These are phyloP conservation scores for Torymus texanus DNA, from an alignment of 2,888 invertebrate genomes.

Conservation along the genomic window DNA sequence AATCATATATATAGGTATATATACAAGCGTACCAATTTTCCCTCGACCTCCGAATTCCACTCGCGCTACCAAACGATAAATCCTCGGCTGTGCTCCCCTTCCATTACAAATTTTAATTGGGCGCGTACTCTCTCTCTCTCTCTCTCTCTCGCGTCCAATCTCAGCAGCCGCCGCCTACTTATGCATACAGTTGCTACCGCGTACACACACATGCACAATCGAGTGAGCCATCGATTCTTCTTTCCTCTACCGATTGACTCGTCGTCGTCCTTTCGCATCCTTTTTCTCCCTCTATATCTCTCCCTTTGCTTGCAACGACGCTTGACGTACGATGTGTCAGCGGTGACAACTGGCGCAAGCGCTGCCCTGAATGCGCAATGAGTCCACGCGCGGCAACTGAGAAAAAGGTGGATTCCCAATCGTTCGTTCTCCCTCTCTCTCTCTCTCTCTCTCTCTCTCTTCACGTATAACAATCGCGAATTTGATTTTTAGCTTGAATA, in stretches of 20 bases:
- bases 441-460: conserved; percentile 41
- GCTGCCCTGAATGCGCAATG: conserved; percentile 74
- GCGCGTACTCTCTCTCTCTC: background rate
- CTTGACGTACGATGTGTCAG: conserved; percentile 75
- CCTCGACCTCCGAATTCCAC: too few relatives aligned
- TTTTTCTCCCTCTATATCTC: conserved; percentile 67
- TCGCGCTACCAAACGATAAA: too few relatives aligned
- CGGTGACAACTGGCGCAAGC: conserved; percentile 75
- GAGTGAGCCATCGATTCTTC: conserved; percentile 60
- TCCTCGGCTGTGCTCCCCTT: too few relatives aligned
- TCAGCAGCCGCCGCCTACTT: background rate
- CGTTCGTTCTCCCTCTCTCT: conserved; percentile 16
- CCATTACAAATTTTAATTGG: conserved; percentile 49
- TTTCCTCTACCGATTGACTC: conserved; percentile 66
- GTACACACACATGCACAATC: background rate
- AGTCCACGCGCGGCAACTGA: conserved; percentile 56
- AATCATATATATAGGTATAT: too few relatives aligned
- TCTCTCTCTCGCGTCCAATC: background rate
- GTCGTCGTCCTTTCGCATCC: conserved; percentile 64
- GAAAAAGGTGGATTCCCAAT: conserved; percentile 61
- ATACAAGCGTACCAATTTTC: too few relatives aligned
- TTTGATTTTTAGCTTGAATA: background rate
- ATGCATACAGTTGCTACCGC: conserved; percentile 29
- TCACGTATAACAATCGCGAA: too few relatives aligned
- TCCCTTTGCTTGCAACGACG: conserved; percentile 68